Conservation (phyloP, 2,888 invertebrate species). For the Salticus scenicus region DNA sequence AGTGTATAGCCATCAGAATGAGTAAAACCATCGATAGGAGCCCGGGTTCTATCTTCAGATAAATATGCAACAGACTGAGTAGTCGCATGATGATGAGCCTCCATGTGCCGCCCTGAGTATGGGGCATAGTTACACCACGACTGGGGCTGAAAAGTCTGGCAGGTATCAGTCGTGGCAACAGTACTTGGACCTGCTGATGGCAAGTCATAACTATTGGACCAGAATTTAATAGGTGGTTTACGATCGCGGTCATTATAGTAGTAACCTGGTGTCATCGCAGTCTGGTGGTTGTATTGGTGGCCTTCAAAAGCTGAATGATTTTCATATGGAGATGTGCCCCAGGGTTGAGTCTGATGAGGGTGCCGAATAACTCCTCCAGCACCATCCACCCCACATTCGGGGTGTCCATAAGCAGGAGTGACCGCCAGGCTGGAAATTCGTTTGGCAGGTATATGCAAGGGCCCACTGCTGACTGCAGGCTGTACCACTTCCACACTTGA, state of each 20-base stretch:
- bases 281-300: slow-evolving; percentile 64
- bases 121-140: slow-evolving; percentile 71
- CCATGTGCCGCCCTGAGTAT: slow-evolving; percentile 68
- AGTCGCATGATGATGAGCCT: slow-evolving; percentile 50
- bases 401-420: slow-evolving; percentile 52
- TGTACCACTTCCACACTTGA: slow-evolving; percentile 67
- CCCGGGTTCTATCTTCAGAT: slow-evolving; percentile 55
- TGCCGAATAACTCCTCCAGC: slow-evolving; percentile 56
- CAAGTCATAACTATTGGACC: slow-evolving; percentile 70
- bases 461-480: slow-evolving; percentile 37
- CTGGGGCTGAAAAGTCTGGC: slow-evolving; percentile 69
- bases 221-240: slow-evolving; percentile 68
- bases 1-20: slow-evolving; percentile 67
- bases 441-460: slow-evolving; percentile 68
- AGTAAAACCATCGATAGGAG: slow-evolving; percentile 66
- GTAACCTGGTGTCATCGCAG: slow-evolving; percentile 51
- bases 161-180: slow-evolving; percentile 64
- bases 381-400: slow-evolving; percentile 64
- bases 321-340: slow-evolving; percentile 45
- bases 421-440: slow-evolving; percentile 64
- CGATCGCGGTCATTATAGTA: slow-evolving; percentile 68
- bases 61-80: slow-evolving; percentile 64
- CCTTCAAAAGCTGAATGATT: slow-evolving; percentile 68
- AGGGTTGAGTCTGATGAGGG: slow-evolving; percentile 50
- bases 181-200: slow-evolving; percentile 58